These are phyloP conservation scores for Torymus texanus DNA, from an alignment of 2,888 invertebrate genomes.

Conservation along the genomic window DNA sequence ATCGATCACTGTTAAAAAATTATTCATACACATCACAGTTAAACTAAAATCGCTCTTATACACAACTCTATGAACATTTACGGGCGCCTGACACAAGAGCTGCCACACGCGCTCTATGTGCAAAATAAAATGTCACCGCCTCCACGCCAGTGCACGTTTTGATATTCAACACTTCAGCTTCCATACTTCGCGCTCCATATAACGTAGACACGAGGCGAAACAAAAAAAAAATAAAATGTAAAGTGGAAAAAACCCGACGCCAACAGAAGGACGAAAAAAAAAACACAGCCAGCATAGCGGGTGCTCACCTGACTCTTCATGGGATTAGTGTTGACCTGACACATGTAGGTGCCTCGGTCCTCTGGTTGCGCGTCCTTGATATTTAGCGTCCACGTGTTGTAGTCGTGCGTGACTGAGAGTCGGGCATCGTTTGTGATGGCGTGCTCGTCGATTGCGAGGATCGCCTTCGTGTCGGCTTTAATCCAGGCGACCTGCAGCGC, in stretches of 20 bases:
- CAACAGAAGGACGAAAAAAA: background rate
- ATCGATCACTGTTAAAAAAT: too few relatives aligned
- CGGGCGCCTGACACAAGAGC: too few relatives aligned
- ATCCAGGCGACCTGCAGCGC: conserved; percentile 92
- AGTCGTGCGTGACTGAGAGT: conserved; percentile 92
- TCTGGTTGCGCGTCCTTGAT: conserved; percentile 89
- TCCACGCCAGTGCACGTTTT: conserved; percentile 64
- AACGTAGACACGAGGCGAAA: background rate
- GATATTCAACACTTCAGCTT: background rate
- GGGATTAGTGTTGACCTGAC: conserved; percentile 95
- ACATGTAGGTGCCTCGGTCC: conserved; percentile 94
- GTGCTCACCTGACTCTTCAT: conserved; percentile 92
- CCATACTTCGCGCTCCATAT: background rate
- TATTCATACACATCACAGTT: too few relatives aligned
- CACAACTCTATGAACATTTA: too few relatives aligned
- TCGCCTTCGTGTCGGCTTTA: conserved; percentile 94
- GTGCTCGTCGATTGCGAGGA: conserved; percentile 94
- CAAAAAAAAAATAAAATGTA: conserved; percentile 14
- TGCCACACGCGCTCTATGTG: too few relatives aligned
- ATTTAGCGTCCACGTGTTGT: conserved; percentile 94
- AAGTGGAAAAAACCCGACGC: background rate
- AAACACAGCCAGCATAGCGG: background rate
- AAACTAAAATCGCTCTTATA: too few relatives aligned
- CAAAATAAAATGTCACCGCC: too few relatives aligned
- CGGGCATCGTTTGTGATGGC: conserved; percentile 95